phyloP scores from a whole-genome alignment of 2,888 invertebrate genomes.

The Acrocera orbiculus region DNA sequence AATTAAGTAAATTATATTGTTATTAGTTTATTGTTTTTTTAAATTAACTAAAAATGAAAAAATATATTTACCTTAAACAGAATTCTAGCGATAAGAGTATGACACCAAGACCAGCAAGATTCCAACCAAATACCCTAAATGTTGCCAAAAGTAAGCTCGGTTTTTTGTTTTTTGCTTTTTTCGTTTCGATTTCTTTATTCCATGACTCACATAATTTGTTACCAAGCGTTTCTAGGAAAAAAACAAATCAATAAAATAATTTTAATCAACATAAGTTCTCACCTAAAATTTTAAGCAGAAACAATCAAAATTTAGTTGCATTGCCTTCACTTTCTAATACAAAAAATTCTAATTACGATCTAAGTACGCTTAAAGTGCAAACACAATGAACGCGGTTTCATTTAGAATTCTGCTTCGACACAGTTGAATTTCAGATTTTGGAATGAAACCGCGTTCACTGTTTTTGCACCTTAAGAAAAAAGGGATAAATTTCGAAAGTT shows the following conservation, averaged over 20 bases:
- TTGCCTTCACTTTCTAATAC: too few relatives aligned
- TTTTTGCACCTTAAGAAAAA: too few relatives aligned
- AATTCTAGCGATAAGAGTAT: slow-evolving; percentile 42
- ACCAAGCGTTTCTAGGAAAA: slow-evolving; percentile 33
- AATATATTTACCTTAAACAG: slow-evolving; percentile 32
- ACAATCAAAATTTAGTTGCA: too few relatives aligned
- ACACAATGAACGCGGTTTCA: too few relatives aligned
- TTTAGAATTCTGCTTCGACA: too few relatives aligned
- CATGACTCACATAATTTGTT: slow-evolving; percentile 39
- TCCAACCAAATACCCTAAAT: slow-evolving; percentile 41
- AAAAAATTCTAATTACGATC: too few relatives aligned
- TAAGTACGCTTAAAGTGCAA: too few relatives aligned
- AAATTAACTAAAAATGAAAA: not conserved
- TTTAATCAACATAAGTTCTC: too few relatives aligned
- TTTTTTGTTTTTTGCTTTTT: slow-evolving; percentile 24
- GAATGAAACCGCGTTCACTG: too few relatives aligned
- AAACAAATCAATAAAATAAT: slow-evolving; percentile 5
- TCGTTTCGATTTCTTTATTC: slow-evolving; percentile 35
- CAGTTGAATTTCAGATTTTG: too few relatives aligned
- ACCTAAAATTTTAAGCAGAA: too few relatives aligned
- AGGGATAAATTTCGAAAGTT: too few relatives aligned
- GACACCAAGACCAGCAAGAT: slow-evolving; percentile 39
- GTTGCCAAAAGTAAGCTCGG: slow-evolving; percentile 33
- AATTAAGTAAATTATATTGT: not conserved
- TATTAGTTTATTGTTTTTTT: not conserved